Base-by-base conservation (phyloP, 2,113 vertebrate genomes). In the Chloebia gouldiae region DNA sequence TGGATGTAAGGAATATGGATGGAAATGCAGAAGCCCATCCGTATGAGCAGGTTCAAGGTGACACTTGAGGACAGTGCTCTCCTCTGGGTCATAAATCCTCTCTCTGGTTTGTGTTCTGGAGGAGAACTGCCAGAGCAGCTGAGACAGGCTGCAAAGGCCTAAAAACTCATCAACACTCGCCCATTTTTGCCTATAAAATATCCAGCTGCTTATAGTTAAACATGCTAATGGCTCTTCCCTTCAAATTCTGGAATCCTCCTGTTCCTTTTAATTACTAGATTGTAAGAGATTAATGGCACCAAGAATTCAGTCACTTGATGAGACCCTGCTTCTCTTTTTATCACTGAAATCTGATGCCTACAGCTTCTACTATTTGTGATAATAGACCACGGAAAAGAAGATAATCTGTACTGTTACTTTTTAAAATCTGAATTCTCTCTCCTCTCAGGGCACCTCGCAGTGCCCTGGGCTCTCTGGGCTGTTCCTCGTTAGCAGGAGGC, bases 261-360 rank as follows among this genome's bases (percentile, higher is more conserved):
- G 13, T 27, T 91, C 35, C 50, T 93, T 92, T 94, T 94, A 96
- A 86, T 93, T 91, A 61, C 59, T 56, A 30, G 51, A 76, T 84
- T 87, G 40, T 23, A 70, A 56, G 86, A 78, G 72, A 95, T 69
- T 53, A 95, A 94, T 56, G 68, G 90, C 39, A 69, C 59, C 42
- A 53, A 83, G 66, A 50, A 51, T 88, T 92, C 18, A 63, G 56
- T 76, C 72, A 59, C 81, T 94, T 35, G 66, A 51, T 69, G 59
- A 37, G 85, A 86, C 3, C 19, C 70, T 94, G 79, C 88, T 92
- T 93, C 81, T 88, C 53, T 91, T 90, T 92, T 69, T 54, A 28
- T 86, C 89, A 35, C 70, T 66, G 90, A 91, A 89, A 90, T 68
- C 7, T 63, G 77, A 88, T 93, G 84, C 86, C 75, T 81, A 11